Evolutionary conservation across 23 tunicate species (phyloP), one percentile per base, ranked within the genome.

Genomic region (Halocynthia aurantium): DNA sequence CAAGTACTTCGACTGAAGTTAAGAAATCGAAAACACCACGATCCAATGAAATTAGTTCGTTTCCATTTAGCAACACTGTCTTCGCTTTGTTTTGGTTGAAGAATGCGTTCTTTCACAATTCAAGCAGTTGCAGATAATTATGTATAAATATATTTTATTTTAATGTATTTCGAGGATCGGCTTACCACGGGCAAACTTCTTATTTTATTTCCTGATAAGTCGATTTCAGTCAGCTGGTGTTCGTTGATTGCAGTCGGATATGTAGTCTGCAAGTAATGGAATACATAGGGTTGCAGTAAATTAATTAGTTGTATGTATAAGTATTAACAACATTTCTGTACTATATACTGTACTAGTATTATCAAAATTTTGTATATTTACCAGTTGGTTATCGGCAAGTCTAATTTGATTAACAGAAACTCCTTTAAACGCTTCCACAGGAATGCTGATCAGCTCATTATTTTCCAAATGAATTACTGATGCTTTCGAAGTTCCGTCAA

Each of bases 371-470:
- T 31, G 44, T 31, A 31, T 31, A 31, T 31, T 63, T 77, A 77
- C 82, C 50, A 77, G 52, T 63, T 63, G 1, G 61, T 77, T 77
- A 22, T 62, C 63, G 58, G 52, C 61, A 8, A 77, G 72, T n/a
- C 40, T 40, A 5, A 77, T 77, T 7, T 22, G 21, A 31, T 19
- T 64, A 22, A 77, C 66, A 6, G 82, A 64, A 61, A 62, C 82
- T 49, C 50, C 82, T 13, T 63, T 60, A 65, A 77, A 77, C 8
- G 82, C 82, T 6, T 77, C 82, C 51, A 64, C 82, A 10, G 82
- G 82, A 6, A 77, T 7, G 11, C 72, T 50, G 6, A 60, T 77
- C 82, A 77, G 22, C 51, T 49, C 22, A 72, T 77, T 77, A 72
- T 77, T 52, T 22, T 58, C 71, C 53, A 77, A 52, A 7, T 54